A percentile compares a stretch with the other conserved stretches of the same genome.
Conservation (phyloP, 2,888 invertebrate species). For the Lissocephala sabroskyi region DNA sequence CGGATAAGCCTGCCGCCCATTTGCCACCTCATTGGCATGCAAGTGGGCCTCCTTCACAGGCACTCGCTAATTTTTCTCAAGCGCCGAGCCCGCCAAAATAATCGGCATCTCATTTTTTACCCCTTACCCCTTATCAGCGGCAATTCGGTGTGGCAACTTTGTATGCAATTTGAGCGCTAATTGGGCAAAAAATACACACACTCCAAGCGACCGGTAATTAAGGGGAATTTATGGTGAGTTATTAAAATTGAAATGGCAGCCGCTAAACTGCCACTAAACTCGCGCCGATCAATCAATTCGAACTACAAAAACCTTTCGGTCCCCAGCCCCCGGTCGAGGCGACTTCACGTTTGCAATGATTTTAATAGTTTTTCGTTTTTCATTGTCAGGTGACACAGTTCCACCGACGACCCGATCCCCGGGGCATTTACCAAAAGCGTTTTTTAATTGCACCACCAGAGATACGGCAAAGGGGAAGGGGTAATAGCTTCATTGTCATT, state of each 20-base stretch:
- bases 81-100: slow-evolving; percentile 13
- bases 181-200: slow-evolving; percentile 35
- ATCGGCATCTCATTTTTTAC: slow-evolving; percentile 8
- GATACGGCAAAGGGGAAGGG: too few species aligned
- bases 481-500: too few species aligned
- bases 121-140: slow-evolving; percentile 6
- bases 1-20: too few species aligned
- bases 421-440: too few species aligned
- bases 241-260: slow-evolving; percentile 26
- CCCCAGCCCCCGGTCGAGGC: too few species aligned
- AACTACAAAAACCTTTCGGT: too few species aligned
- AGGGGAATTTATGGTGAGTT: slow-evolving; percentile 39
- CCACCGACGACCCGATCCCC: too few species aligned
- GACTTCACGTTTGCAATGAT: too few species aligned
- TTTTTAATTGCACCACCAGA: too few species aligned
- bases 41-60: slow-evolving; percentile 18
- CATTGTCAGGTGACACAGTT: too few species aligned
- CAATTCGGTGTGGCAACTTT: slow-evolving; percentile 16
- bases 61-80: slow-evolving; percentile 35
- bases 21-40: slow-evolving; percentile 20
- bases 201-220: slow-evolving; percentile 39
- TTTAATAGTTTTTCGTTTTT: too few species aligned
- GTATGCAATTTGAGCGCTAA: slow-evolving; percentile 42
- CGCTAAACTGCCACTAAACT: too few species aligned
- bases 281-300: slow-evolving; percentile 49